Evolutionary conservation across 2,797 vertebrate genomes (phyloP).

Genomic region (Coregonus sp.): DNA sequence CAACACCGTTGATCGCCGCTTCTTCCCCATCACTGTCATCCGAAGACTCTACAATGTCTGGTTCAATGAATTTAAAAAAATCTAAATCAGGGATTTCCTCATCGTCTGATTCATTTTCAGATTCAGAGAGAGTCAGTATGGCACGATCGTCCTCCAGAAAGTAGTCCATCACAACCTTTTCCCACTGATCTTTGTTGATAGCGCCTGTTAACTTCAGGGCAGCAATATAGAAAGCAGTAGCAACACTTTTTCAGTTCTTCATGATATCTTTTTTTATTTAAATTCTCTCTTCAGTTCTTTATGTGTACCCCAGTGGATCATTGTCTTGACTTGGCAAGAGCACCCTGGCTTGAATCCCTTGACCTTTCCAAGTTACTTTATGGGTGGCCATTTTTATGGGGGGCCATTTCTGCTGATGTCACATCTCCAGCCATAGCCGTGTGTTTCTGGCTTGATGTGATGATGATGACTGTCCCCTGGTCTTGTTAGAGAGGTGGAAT

Average conservation of each 20-base stretch:
- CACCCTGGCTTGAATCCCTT: neutral
- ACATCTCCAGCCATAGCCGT: neutral
- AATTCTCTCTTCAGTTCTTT: neutral
- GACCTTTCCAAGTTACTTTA: neutral
- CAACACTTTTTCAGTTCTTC: neutral
- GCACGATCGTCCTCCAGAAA: too few relatives aligned
- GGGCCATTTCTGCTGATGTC: slow-evolving; percentile 1
- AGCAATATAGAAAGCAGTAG: neutral
- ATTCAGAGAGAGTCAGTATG: too few relatives aligned
- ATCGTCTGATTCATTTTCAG: too few relatives aligned
- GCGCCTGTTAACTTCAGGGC: neutral
- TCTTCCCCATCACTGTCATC: too few relatives aligned
- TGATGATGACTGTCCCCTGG: neutral
- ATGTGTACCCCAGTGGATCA: neutral
- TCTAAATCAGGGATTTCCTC: too few relatives aligned
- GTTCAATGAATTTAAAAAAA: too few relatives aligned
- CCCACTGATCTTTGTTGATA: too few relatives aligned
- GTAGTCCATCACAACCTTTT: too few relatives aligned
- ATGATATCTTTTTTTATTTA: neutral
- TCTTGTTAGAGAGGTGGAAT: neutral
- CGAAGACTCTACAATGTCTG: too few relatives aligned
- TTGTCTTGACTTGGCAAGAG: neutral
- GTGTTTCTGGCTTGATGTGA: neutral
- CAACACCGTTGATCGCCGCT: too few relatives aligned
- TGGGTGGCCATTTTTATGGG: neutral